phyloP scores from a whole-genome alignment of 2,797 vertebrate species.

The Rhynchotus rufescens region DNA sequence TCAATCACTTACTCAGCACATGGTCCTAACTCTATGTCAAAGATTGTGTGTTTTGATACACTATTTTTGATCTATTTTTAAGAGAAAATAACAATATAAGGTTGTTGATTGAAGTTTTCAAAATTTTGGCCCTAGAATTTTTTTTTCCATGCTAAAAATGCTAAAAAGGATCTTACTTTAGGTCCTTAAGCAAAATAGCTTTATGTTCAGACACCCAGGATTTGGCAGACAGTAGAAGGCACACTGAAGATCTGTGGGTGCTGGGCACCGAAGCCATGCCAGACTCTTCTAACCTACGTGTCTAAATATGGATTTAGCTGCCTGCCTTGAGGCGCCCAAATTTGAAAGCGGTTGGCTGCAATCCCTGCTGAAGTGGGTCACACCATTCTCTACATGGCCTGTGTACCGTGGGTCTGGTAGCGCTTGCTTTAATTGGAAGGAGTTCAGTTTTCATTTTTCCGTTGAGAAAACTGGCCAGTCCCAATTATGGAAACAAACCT shows the following conservation, averaged over 20 bases:
- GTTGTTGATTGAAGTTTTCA: not conserved
- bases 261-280: conserved; percentile 27
- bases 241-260: not conserved
- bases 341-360: conserved; percentile 33
- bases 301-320: conserved; percentile 45
- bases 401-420: conserved; percentile 64
- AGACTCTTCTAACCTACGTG: conserved; percentile 1
- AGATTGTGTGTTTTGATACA: not conserved
- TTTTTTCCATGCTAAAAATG: not conserved
- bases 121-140: not conserved
- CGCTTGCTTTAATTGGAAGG: conserved; percentile 72
- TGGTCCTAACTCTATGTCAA: not conserved
- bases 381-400: conserved; percentile 37
- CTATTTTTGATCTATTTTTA: not conserved
- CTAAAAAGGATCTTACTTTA: not conserved
- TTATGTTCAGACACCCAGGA: not conserved
- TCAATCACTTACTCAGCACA: not conserved
- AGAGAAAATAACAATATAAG: not conserved
- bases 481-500: conserved; percentile 79
- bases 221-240: conserved; percentile 18
- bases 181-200: not conserved
- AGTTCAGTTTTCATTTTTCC: conserved; percentile 72
- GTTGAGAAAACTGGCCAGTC: conserved; percentile 74
- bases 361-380: not conserved
- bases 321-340: not conserved